Conservation (phyloP, 2,888 invertebrate species). For the Sarcophaga subvicina region DNA sequence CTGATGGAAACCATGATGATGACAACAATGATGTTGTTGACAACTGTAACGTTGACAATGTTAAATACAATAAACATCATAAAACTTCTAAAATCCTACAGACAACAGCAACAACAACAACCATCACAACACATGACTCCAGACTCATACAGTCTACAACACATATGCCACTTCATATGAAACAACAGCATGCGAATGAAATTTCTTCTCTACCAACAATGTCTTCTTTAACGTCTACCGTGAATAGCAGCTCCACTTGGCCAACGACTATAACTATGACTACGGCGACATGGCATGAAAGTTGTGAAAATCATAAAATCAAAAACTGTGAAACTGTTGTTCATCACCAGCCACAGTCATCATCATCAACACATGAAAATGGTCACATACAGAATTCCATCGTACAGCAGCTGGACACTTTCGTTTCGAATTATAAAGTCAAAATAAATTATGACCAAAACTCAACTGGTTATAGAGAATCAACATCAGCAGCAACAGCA, state of each 20-base stretch:
- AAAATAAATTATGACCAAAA: slow-evolving; percentile 48
- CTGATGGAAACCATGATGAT: slow-evolving; percentile 56
- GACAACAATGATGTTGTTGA: slow-evolving; percentile 63
- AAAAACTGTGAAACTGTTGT: slow-evolving; percentile 80
- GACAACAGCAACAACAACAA: slow-evolving; percentile 66
- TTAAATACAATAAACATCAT: slow-evolving; percentile 66
- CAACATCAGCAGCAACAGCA: not conserved
- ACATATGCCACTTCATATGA: slow-evolving; percentile 71
- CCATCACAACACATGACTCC: slow-evolving; percentile 67
- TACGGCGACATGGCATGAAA: slow-evolving; percentile 46
- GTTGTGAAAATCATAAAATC: slow-evolving; percentile 77
- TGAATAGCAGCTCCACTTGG: slow-evolving; percentile 28
- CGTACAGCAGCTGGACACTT: slow-evolving; percentile 48
- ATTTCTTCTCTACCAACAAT: slow-evolving; percentile 16
- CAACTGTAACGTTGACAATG: slow-evolving; percentile 67
- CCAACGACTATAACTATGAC: not conserved
- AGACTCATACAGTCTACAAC: slow-evolving; percentile 59
- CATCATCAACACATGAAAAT: slow-evolving; percentile 27
- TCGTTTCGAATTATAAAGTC: slow-evolving; percentile 46
- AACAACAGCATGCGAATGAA: slow-evolving; percentile 71
- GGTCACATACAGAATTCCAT: slow-evolving; percentile 48
- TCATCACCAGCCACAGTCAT: slow-evolving; percentile 71
- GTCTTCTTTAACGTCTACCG: slow-evolving; percentile 4
- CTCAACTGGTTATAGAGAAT: slow-evolving; percentile 57
- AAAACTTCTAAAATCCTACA: slow-evolving; percentile 59